Percentiles rank a stretch among this genome's conserved stretches.
phyloP scores from a whole-genome alignment of 1,140 invertebrate genomes.

The Diorhabda sublineata region DNA sequence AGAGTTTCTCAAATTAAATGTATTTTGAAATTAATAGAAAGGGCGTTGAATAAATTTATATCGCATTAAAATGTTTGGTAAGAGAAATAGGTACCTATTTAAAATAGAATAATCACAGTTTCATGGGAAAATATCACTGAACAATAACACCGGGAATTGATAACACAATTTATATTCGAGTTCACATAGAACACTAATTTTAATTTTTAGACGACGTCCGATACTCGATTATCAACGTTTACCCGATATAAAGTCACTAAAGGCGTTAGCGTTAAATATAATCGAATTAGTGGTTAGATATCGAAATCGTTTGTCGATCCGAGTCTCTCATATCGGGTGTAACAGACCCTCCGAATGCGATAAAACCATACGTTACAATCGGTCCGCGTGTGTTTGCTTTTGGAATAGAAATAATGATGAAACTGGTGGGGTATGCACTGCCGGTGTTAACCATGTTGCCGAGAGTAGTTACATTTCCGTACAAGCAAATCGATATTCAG shows the following conservation, averaged over 20 bases:
- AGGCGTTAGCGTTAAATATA: background rate
- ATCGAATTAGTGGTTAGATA: background rate
- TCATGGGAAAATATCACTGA: background rate
- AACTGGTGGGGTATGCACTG: background rate
- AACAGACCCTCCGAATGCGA: background rate
- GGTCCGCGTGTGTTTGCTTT: conserved; percentile 1
- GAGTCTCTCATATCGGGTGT: background rate
- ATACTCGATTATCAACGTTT: background rate
- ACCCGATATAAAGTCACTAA: no score
- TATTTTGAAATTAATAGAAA: no score
- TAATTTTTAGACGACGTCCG: background rate
- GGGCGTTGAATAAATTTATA: no score
- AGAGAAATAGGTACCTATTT: background rate
- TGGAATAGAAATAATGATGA: background rate
- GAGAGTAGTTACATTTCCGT: no score
- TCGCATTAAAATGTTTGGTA: background rate
- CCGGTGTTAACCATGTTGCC: background rate
- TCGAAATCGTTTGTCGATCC: background rate
- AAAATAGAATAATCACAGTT: background rate
- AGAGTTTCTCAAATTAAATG: no score
- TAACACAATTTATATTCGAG: background rate
- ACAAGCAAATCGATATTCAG: no score
- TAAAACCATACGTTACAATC: background rate
- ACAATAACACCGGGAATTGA: background rate
- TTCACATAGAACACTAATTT: background rate